Evolutionary conservation across 2,888 invertebrate species (phyloP), one percentile per base, ranked within the genome.

Genomic region (Acanthococcus lagerstroemiae): DNA sequence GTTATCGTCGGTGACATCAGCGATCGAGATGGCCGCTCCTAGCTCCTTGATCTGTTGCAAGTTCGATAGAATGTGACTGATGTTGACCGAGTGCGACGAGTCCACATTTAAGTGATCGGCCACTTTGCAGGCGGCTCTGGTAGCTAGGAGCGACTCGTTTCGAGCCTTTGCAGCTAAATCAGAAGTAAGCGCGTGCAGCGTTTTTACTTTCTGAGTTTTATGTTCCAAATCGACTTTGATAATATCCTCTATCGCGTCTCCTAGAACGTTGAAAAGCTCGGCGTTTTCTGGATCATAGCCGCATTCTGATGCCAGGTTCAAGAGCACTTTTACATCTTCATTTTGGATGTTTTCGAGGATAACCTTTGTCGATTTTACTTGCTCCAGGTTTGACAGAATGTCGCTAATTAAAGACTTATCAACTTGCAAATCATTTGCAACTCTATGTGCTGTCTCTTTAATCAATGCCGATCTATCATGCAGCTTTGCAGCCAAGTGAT

Each of bases 281-380:
- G 54, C 5, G 24, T 22, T 24, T 22, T 52, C 52, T 1, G 24
- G 6, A 24, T 37, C 48, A 12, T 22, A 22, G 5, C 48, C 44
- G 9, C 30, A 54, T 24, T 54, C 30, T 12, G 12, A n/a, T 3
- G 63, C 54, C 17, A 63, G 7, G 12, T 48, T 66, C 30, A 66
- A n/a, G 9, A 66, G 25, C 12, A n/a, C 6, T n/a, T n/a, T 19
- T n/a, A 66, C n/a, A 24, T 57, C 46, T 6, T 57, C 50, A 17
- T 66, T 37, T 1, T 46, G 22, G 5, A 46, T 5, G 48, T 77
- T 78, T n/a, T 66, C 66, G 3, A 84, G 80, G 72, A 81, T 82
- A 1, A 84, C 83, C 1, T 37, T 37, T 15, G 12, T n/a, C n/a
- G n/a, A 37, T 37, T 37, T 9, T 37, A 37, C n/a, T 37, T 37